Percentiles rank a stretch among this genome's conserved stretches.
These are phyloP conservation scores for Dasysyrphus albostriatus DNA, from an alignment of 2,888 invertebrate genomes.

Conservation along the genomic window DNA sequence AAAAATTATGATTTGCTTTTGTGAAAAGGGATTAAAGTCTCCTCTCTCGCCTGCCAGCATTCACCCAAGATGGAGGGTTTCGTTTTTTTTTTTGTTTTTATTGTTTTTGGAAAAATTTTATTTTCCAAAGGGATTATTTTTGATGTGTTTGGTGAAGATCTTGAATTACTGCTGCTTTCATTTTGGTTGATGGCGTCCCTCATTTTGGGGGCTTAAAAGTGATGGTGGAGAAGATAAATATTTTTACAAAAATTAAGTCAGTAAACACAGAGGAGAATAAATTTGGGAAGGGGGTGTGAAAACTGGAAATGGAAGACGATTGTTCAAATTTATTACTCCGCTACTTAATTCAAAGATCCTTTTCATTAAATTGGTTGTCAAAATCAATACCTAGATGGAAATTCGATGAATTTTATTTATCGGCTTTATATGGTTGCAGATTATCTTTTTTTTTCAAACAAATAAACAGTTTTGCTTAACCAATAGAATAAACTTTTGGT, in stretches of 20 bases:
- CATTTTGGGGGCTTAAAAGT: slow-evolving; percentile 29
- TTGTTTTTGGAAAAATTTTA: slow-evolving; percentile 57
- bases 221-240: slow-evolving; percentile 12
- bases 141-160: slow-evolving; percentile 72
- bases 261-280: background rate
- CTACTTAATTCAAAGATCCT: too few relatives aligned
- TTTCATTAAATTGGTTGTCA: too few relatives aligned
- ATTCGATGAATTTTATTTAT: too few relatives aligned
- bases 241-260: background rate
- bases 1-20: slow-evolving; percentile 81
- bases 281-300: background rate
- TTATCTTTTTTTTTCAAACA: too few relatives aligned
- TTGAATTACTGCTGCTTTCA: slow-evolving; percentile 65
- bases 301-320: background rate
- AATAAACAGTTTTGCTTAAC: too few relatives aligned
- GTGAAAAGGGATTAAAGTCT: slow-evolving; percentile 82
- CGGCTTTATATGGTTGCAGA: too few relatives aligned
- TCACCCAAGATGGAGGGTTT: slow-evolving; percentile 31
- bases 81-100: slow-evolving; percentile 51
- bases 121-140: slow-evolving; percentile 75
- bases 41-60: slow-evolving; percentile 63
- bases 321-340: too few relatives aligned
- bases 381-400: too few relatives aligned
- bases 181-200: slow-evolving; percentile 54
- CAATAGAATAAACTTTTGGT: too few relatives aligned